Base-by-base conservation (phyloP, 2,888 invertebrate genomes). In the Pseudanteris insignis region DNA sequence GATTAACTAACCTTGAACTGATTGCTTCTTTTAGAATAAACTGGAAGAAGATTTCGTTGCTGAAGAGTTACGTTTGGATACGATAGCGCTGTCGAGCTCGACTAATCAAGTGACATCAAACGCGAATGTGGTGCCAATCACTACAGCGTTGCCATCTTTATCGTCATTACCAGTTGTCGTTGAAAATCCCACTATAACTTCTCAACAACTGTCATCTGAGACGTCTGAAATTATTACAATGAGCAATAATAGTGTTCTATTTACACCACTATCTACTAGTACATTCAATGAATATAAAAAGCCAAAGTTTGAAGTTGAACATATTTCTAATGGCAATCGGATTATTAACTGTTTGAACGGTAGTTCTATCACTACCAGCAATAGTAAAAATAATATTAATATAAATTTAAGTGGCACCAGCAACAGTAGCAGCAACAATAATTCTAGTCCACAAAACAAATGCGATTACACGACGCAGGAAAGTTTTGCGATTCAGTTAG, bases 41-140 rank as follows among this genome's bases (percentile, higher is more conserved):
- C 71, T 80, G 64, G 79, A 79, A 63, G 79, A 79, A 64, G 78
- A 79, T 61, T 80, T 78, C 59, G 77, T 70, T 13, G 73, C 70
- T 48, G 76, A 78, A 33, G 79, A 79, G 55, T 58, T 79, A 40
- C 68, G 71, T 30, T 41, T 79, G 68, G 78, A 78, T 33, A 59
- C 70, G 2, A 63, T 67, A 2, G 2, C 46, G 2, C 10, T 36
- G 28, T 32, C 44, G n/a, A 29, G 13, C 2, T 44, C 55, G 14
- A 32, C 59, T 10, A 47, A 37, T 5, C 50, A 59, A n/a, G 36
- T 48, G 8, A 7, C 30, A 15, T 29, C 46, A 5, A 21, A 13
- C 7, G 67, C 73, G 8, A 70, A 70, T 58, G 70, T 74, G 66
- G 67, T 71, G 8, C 75, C 79, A 13, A 73, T 76, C 36, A 73